These are phyloP conservation scores for Gobio occitaniae DNA, from an alignment of 2,797 vertebrate species.

Conservation along the genomic window DNA sequence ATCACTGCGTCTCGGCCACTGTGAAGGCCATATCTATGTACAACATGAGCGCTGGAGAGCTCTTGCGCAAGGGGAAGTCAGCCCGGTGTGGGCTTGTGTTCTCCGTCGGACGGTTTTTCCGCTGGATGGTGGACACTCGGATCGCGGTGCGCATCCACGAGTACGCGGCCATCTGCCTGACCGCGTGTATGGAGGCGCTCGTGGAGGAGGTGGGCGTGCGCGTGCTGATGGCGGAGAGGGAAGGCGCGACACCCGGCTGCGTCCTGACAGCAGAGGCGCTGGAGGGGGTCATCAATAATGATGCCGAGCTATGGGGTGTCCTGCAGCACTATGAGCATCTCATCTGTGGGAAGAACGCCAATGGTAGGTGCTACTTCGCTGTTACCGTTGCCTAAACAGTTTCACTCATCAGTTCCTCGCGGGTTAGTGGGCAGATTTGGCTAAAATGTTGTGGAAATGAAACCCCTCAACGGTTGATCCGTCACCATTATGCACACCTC, in stretches of 20 bases:
- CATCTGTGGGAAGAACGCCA: slow-evolving; percentile 97
- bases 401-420: background rate
- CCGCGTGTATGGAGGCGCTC: slow-evolving; percentile 91
- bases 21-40: slow-evolving; percentile 93
- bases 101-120: slow-evolving; percentile 94
- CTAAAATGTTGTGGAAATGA: background rate
- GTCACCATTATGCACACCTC: background rate
- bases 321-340: slow-evolving; percentile 96
- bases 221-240: slow-evolving; percentile 84
- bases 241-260: slow-evolving; percentile 64
- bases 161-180: slow-evolving; percentile 92
- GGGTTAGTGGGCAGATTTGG: background rate
- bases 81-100: slow-evolving; percentile 91
- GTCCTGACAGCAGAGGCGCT: slow-evolving; percentile 85
- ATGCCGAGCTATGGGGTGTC: slow-evolving; percentile 96
- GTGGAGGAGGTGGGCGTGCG: slow-evolving; percentile 89
- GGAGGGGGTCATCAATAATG: slow-evolving; percentile 94
- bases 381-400: too few relatives aligned
- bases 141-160: slow-evolving; percentile 96
- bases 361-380: slow-evolving; percentile 79
- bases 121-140: slow-evolving; percentile 99
- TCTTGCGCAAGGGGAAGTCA: slow-evolving; percentile 89
- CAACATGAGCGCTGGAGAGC: slow-evolving; percentile 95
- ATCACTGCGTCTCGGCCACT: slow-evolving; percentile 89
- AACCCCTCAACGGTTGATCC: background rate